Conservation (phyloP, 2,888 invertebrate species). For the Palloptera scutellata region DNA sequence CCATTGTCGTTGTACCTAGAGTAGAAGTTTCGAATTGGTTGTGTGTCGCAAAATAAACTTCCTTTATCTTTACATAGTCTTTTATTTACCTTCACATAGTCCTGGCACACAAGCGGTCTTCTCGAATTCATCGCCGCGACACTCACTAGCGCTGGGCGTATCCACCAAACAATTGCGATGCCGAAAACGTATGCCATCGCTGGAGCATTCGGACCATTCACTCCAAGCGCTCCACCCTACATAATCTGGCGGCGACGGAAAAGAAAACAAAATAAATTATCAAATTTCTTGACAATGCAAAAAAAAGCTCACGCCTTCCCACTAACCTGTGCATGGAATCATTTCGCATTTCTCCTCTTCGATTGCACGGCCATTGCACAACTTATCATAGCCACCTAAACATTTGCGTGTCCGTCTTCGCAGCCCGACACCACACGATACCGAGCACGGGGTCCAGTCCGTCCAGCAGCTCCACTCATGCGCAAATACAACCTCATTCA, state of each 20-base stretch:
- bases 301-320: not conserved
- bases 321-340: constrained; percentile 67
- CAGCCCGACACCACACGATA: constrained; percentile 76
- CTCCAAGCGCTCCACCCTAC: constrained; percentile 81
- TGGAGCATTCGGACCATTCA: constrained; percentile 74
- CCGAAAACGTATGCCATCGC: constrained; percentile 73
- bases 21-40: not conserved
- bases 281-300: not conserved
- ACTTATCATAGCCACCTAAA: constrained; percentile 65
- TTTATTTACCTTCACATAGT: constrained; percentile 53
- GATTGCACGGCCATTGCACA: constrained; percentile 71
- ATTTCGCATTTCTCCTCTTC: constrained; percentile 76
- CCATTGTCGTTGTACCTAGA: constrained; percentile 48
- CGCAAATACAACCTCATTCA: constrained; percentile 48
- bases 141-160: constrained; percentile 69
- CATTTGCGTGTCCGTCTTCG: constrained; percentile 76
- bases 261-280: constrained; percentile 36
- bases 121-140: constrained; percentile 75
- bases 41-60: not conserved
- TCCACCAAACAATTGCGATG: constrained; percentile 72
- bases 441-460: constrained; percentile 83
- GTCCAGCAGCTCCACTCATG: constrained; percentile 85
- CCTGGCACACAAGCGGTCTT: constrained; percentile 70
- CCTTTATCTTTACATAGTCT: not conserved
- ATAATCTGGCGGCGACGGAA: constrained; percentile 68